Base-by-base conservation (phyloP, 2,797 vertebrate genomes). In the Centroberyx gerrardi region DNA sequence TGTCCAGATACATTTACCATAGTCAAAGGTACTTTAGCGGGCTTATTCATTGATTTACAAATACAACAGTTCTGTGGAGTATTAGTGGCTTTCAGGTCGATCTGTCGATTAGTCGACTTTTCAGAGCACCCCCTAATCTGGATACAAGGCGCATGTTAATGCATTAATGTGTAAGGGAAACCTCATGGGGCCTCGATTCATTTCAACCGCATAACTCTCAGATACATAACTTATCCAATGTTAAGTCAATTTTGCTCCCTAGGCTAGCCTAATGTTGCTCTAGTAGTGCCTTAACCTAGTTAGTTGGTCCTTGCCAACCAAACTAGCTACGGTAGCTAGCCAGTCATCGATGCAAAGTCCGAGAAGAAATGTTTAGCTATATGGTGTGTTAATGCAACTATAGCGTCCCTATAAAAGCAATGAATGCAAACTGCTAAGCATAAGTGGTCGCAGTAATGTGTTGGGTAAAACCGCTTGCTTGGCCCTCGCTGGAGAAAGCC, bases 251-350 rank as follows among this genome's bases (percentile, higher is more conserved):
- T 68, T 6, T 17, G n/a, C 2, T 58, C 46, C 31, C 5, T 51
- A 40, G 46, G 4, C 31, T 46, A 83, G 22, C 17, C 51, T 38
- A 12, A 22, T 10, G 42, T 44, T 71, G 72, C 72, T 60, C 8
- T 15, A 4, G 9, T 63, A 62, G 48, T n/a, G 48, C 48, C 48
- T 63, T 68, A 78, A 87, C 76, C 85, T 82, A 33, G 27, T n/a
- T 64, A 46, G 55, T 71, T 81, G 84, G 80, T 85, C 33, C 36
- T 59, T 3, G 54, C 22, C 79, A 82, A 60, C 44, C 27, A 4
- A 17, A 15, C 62, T 63, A 64, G 90, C 90, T 65, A 54, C 29
- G 3, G 36, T 54, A 75, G 87, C 86, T 61, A 49, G 18, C 22
- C 54, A 65, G 15, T 81, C 58, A 81, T 63, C 84, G 78, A 74